A percentile compares a stretch with the other conserved stretches of the same genome.
Conservation (phyloP, 2,797 vertebrate genomes). For the Poecilia velifera region DNA sequence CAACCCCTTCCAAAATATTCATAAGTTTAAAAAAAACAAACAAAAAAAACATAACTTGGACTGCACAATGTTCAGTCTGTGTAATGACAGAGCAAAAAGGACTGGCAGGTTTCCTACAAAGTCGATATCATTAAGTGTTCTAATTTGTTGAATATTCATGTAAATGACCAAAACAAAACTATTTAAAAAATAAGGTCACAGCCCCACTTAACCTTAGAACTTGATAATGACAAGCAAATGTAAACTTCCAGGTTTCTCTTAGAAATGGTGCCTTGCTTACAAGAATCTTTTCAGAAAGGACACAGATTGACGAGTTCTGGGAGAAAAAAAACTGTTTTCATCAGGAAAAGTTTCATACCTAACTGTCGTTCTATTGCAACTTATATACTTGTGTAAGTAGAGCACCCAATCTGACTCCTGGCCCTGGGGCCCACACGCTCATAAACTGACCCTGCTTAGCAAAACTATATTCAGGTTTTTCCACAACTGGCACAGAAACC, state of each 20-base stretch:
- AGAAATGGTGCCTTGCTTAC: neutral
- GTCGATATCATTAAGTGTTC: neutral
- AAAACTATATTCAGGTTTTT: neutral
- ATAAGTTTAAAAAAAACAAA: constrained; percentile 59
- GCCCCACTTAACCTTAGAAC: neutral
- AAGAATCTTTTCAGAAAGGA: neutral
- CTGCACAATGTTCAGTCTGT: neutral
- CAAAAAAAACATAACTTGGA: neutral
- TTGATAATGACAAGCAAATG: neutral
- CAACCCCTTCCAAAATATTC: constrained; percentile 52
- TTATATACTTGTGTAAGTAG: neutral
- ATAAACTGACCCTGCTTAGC: neutral
- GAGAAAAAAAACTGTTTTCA: neutral
- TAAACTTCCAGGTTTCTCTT: neutral
- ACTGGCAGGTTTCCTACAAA: neutral
- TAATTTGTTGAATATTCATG: neutral
- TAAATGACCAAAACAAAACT: neutral
- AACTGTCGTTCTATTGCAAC: neutral
- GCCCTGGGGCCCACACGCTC: neutral
- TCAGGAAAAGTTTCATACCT: neutral
- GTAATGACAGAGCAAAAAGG: neutral
- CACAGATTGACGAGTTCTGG: neutral
- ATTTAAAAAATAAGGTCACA: neutral
- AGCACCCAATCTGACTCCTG: neutral
- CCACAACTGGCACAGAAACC: neutral